These are phyloP conservation scores for Chrysochloris asiatica DNA, from an alignment of 2,113 vertebrate species.

Conservation along the genomic window DNA sequence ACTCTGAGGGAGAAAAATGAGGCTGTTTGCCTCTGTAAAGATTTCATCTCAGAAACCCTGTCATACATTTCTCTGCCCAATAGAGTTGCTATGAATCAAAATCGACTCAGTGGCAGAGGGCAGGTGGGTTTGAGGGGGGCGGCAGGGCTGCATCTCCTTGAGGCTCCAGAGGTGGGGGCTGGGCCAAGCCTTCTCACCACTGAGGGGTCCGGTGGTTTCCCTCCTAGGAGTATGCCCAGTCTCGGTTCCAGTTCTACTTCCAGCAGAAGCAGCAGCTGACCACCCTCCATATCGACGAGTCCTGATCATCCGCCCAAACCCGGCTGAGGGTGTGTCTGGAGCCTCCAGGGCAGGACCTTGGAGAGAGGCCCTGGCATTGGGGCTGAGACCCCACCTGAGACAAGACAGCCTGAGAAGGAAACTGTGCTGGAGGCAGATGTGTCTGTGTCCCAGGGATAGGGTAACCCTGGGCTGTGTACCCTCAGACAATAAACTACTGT, in stretches of 20 bases:
- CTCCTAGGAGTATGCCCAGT: conserved; percentile 91
- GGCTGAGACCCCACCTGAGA: conserved; percentile 33
- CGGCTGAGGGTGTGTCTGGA: not conserved
- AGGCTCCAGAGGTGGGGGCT: not conserved
- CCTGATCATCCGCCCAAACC: conserved; percentile 1
- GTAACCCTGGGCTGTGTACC: not conserved
- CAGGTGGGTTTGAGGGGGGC: no score
- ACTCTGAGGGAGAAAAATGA: no score
- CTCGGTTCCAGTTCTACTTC: conserved; percentile 92
- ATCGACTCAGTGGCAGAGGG: no score
- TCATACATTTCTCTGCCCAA: no score
- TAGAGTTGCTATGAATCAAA: no score
- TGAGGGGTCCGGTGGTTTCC: not conserved
- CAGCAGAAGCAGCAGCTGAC: conserved; percentile 81
- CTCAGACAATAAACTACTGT: conserved; percentile 67
- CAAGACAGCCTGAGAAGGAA: no score
- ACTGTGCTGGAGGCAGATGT: not conserved
- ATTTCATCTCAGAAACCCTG: no score
- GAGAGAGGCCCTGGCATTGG: not conserved
- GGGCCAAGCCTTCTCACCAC: not conserved
- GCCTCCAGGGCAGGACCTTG: conserved; percentile 64
- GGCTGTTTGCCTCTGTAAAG: no score
- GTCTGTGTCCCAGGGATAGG: not conserved
- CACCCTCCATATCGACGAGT: not conserved
- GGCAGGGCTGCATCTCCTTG: not conserved